Evolutionary conservation across 1,140 invertebrate genomes (phyloP).

Genomic region (Lepidurus arcticus): DNA sequence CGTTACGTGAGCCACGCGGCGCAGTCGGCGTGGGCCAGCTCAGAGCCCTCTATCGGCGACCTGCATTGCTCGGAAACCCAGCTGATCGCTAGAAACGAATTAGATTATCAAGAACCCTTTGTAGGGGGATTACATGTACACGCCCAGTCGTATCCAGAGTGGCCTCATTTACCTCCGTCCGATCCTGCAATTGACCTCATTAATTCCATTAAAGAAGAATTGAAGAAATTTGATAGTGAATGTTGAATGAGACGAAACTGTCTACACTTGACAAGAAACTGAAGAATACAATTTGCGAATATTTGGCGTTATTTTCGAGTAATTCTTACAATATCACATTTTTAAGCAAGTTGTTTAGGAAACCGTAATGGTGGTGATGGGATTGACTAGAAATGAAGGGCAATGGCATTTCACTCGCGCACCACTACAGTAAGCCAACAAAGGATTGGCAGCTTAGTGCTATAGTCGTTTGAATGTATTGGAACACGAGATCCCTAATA

Average conservation of each 20-base stretch:
- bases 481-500: no score
- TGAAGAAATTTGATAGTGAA: constrained; percentile 31
- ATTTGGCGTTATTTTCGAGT: not conserved
- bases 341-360: no score
- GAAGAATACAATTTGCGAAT: not conserved
- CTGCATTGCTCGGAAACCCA: not conserved
- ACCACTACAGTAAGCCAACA: no score
- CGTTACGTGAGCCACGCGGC: not conserved
- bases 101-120: not conserved
- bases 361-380: no score
- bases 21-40: not conserved
- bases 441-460: no score
- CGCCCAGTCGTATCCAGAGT: constrained; percentile 31
- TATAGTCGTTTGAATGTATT: no score
- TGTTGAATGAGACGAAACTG: not conserved
- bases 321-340: no score
- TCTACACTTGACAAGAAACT: not conserved
- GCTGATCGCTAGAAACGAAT: not conserved
- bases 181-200: constrained; percentile 33
- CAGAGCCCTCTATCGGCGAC: not conserved
- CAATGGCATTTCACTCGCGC: no score
- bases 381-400: no score
- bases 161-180: constrained; percentile 26
- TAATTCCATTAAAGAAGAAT: constrained; percentile 31
- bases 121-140: constrained; percentile 26